These are phyloP conservation scores for Gonatopus flavifemur DNA, from an alignment of 1,140 invertebrate genomes.

Conservation along the genomic window DNA sequence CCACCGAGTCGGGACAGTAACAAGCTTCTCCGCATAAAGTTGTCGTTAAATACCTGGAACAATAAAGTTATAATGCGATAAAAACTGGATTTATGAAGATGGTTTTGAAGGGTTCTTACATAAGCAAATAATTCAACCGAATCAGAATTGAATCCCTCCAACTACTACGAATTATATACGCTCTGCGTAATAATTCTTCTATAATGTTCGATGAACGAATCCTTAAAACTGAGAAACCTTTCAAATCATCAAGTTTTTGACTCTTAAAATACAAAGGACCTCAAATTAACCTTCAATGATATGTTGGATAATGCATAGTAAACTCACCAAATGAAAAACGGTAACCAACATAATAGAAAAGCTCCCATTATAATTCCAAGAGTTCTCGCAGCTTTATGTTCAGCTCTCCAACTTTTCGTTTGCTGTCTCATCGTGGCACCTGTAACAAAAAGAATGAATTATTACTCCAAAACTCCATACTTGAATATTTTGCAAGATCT, in stretches of 20 bases:
- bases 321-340: conserved; percentile 82
- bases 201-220: too few relatives aligned
- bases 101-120: too few relatives aligned
- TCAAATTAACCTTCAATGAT: too few relatives aligned
- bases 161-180: too few relatives aligned
- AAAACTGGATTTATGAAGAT: conserved; percentile 1
- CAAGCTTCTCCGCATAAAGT: conserved; percentile 81
- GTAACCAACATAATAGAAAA: conserved; percentile 86
- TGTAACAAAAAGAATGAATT: conserved; percentile 55
- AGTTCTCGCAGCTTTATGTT: conserved; percentile 91
- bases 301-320: too few relatives aligned
- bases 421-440: conserved; percentile 73
- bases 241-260: too few relatives aligned
- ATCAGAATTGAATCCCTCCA: too few relatives aligned
- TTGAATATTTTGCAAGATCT: conserved; percentile 12
- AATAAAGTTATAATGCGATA: background rate
- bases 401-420: conserved; percentile 78
- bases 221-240: too few relatives aligned
- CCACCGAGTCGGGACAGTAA: conserved; percentile 78
- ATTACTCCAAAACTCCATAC: too few relatives aligned
- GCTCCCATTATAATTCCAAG: conserved; percentile 89
- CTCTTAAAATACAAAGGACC: too few relatives aligned
- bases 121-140: too few relatives aligned
- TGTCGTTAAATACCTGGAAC: conserved; percentile 80
- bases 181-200: too few relatives aligned